Percentiles rank a stretch among this genome's conserved stretches.
Conservation (phyloP, 2,113 vertebrate species). For the Rousettus leschenaultii region DNA sequence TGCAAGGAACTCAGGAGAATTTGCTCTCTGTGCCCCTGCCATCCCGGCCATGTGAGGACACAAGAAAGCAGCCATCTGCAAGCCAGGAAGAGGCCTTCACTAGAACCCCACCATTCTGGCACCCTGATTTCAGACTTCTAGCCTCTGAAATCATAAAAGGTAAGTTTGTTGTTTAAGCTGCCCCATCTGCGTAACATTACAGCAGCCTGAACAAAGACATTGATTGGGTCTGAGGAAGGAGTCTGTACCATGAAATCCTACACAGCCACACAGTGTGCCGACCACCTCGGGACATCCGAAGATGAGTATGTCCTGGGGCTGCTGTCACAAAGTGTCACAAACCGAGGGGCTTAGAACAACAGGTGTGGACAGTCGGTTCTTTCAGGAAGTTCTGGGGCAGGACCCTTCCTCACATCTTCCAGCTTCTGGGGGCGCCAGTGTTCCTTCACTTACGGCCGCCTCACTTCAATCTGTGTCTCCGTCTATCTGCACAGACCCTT, state of each 20-base stretch:
- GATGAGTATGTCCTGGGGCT: not conserved
- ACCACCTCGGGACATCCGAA: not conserved
- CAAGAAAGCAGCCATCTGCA: not conserved
- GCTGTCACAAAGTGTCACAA: not conserved
- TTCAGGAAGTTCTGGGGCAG: not conserved
- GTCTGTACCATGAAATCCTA: no score
- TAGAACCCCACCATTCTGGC: not conserved
- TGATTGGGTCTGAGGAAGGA: not conserved
- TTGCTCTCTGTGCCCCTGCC: accelerated
- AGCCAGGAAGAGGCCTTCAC: not conserved
- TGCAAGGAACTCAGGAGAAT: not conserved
- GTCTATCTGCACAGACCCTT: not conserved
- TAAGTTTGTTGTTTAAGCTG: not conserved
- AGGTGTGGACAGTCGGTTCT: not conserved
- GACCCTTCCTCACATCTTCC: not conserved
- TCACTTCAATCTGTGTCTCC: not conserved
- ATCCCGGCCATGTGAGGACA: not conserved
- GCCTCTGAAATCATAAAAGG: not conserved
- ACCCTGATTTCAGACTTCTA: not conserved
- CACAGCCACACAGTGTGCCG: accelerated
- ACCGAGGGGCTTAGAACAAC: not conserved
- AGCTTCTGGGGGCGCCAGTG: not conserved
- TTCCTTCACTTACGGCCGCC: not conserved
- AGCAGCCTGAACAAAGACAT: not conserved
- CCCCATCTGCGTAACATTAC: no score